A percentile compares a stretch with the other conserved stretches of the same genome.
Conservation (phyloP, 2,113 vertebrate genomes). For the Notothenia rossii region DNA sequence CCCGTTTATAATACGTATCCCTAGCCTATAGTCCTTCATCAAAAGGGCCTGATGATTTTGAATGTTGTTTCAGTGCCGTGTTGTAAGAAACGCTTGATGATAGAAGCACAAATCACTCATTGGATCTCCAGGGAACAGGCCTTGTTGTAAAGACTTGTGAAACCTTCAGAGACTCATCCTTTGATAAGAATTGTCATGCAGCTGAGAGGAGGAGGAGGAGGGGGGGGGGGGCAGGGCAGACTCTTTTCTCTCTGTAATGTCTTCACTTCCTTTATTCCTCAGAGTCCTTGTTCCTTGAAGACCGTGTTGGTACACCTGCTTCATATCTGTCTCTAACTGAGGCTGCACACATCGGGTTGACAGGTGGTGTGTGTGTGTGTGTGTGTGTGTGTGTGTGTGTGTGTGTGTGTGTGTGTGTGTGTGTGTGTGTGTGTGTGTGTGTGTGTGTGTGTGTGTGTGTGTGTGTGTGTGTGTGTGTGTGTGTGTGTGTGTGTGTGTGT, state of each 20-base stretch:
- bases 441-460: constrained; percentile 28
- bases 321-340: constrained; percentile 53
- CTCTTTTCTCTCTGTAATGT: constrained; percentile 33
- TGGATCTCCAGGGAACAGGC: constrained; percentile 32
- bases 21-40: constrained; percentile 12
- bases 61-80: constrained; percentile 21
- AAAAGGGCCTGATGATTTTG: constrained; percentile 24
- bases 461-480: not conserved
- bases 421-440: not conserved
- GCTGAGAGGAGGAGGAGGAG: constrained; percentile 22
- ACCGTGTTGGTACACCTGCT: constrained; percentile 66
- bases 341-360: constrained; percentile 40
- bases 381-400: constrained; percentile 20
- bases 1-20: constrained; percentile 18
- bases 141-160: constrained; percentile 47
- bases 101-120: constrained; percentile 26
- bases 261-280: constrained; percentile 32
- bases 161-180: constrained; percentile 17
- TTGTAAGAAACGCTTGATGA: constrained; percentile 14
- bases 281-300: not conserved
- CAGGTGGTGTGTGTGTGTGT: constrained; percentile 42
- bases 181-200: constrained; percentile 40
- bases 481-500: too few species aligned
- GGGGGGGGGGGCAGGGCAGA: constrained; percentile 9
- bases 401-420: too few species aligned